Evolutionary conservation across 2,888 invertebrate genomes (phyloP).

Genomic region (Tetragnatha montana): DNA sequence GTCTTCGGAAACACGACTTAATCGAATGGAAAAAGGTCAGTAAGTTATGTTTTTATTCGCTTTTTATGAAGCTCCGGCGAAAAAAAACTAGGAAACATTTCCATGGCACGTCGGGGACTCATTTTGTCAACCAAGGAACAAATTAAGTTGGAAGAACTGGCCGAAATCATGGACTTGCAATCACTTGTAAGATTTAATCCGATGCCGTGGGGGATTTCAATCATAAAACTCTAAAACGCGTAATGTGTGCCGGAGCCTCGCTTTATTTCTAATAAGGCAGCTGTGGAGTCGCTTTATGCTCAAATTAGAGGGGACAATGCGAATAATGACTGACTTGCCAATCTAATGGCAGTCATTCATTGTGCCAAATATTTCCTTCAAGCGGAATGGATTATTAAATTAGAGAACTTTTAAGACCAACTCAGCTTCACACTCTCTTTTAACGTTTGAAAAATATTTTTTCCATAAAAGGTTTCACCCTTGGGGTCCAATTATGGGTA

Average conservation of each 20-base stretch:
- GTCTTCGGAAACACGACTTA: conserved; percentile 44
- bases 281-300: conserved; percentile 1
- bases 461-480: no score
- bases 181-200: conserved; percentile 68
- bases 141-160: conserved; percentile 56
- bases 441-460: no score
- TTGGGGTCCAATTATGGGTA: no score
- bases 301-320: conserved; percentile 25
- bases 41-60: conserved; percentile 63
- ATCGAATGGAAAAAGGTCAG: conserved; percentile 64
- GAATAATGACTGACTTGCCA: conserved; percentile 37
- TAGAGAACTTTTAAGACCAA: no score
- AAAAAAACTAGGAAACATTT: conserved; percentile 62
- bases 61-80: conserved; percentile 21
- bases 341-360: conserved; percentile 24
- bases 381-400: no score
- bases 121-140: conserved; percentile 52
- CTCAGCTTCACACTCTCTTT: no score
- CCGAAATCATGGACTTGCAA: conserved; percentile 61
- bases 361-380: background rate
- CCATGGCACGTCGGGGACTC: conserved; percentile 64
- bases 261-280: conserved; percentile 27
- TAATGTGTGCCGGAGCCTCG: conserved; percentile 14
- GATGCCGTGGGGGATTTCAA: conserved; percentile 60
- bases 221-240: conserved; percentile 49